Base-by-base conservation (phyloP, 2,888 invertebrate genomes). In the Rhopalosiphum nymphaeae region DNA sequence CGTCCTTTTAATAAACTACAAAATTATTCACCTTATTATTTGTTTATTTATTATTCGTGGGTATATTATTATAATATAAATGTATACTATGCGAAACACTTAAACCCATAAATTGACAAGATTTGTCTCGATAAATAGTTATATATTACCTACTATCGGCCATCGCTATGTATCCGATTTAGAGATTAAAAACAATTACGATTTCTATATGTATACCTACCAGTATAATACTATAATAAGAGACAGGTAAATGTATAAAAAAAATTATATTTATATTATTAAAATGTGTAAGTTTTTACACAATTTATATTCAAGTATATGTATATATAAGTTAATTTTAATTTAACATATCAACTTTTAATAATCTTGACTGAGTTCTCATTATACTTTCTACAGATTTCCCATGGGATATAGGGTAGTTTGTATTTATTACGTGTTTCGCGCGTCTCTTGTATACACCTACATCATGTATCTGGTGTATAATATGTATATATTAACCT, bases 351-450 rank as follows among this genome's bases (percentile, higher is more conserved):
- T 93, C 88, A 89, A 93, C 88, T 89, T 93, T 93, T 93, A 93
- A 93, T 93, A 88, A 93, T 93, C 78, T 89, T 93, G 88, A 93
- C 92, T 53, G 89, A 89, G 57, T 93, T 89, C 93, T 93, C 93
- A 93, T 93, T 93, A 93, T 93, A 42, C 78, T 90, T 85, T 57
- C 57, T 85, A 90, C 90, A 90, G 89, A 89, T 93, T 93, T 90
- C 93, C 93, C 93, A 25, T 57, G 93, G 89, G 93, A 78, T n/a
- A 25, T n/a, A 53, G 78, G 53, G 88, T 92, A 88, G 78, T 93
- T 93, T 89, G 88, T 89, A 93, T 92, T 92, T 92, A 92, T 92
- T 89, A 93, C 78, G 29, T 53, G 42, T 21, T 56, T 21, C 29
- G n/a, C 44, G 56, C 10, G 36, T 36, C 78, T 78, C 78, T 78